Base-by-base conservation (phyloP, 2,888 invertebrate species). In the Trissonchulus latispiculum region DNA sequence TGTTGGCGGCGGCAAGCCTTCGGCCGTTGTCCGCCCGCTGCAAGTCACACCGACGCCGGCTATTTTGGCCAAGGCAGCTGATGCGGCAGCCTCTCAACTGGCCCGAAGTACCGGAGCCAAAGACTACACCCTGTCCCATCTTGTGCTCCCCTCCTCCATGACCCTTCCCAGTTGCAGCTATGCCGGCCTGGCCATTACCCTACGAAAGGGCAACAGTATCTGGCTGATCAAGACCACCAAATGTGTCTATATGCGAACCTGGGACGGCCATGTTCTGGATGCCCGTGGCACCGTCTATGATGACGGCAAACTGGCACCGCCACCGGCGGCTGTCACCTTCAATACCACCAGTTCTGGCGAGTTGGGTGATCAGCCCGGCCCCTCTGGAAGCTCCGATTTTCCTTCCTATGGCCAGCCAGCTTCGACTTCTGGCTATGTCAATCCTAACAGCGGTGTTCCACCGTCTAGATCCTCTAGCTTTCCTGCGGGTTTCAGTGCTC, bases 201-300 rank as follows among this genome's bases (percentile, higher is more conserved):
- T 72, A 31, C 29, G 18, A 3, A n/a, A n/a, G 31, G 3, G n/a
- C n/a, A 2, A 72, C 67, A 15, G 29, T 2, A 35, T 72, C 23
- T 37, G 37, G n/a, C 15, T 72, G 31, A 31, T 72, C 35, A n/a
- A 64, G 3, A 37, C 64, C n/a, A 32, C 28, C 35, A 31, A 15
- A 2, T 31, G 36, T 72, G 15, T 33, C 31, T 70, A 61, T n/a
- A 2, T 72, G 15, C 48, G 72, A 31, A 72, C 72, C 8, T 28
- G 1, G 29, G 31, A 72, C 33, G 72, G 72, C 28, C 64, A 72
- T 69, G 35, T 72, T 2, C 31, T 72, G 3, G 72, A 72, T 64
- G 72, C 72, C 32, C 28, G 72, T 2, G 64, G 64, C 29, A 48
- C 72, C 8, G 28, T 64, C 28, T 72, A 68, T n/a, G 69, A 68